A percentile compares a stretch with the other conserved stretches of the same genome.
phyloP scores from a whole-genome alignment of 2,888 invertebrate genomes.

The Lydus trimaculatus region DNA sequence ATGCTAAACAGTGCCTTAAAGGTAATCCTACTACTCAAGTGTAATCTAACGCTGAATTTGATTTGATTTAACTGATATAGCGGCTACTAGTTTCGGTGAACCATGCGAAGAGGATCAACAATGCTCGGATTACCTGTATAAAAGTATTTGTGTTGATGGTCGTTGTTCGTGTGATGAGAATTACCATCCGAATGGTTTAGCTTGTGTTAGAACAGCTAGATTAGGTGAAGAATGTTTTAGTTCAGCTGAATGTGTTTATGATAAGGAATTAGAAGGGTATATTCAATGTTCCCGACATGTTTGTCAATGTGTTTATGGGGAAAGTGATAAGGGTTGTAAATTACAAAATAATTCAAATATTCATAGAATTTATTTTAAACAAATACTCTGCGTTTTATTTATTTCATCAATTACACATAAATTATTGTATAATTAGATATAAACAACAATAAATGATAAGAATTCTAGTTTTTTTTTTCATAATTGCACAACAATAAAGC shows the following conservation, averaged over 20 bases:
- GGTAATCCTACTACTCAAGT: conserved; percentile 39
- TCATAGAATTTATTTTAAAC: background rate
- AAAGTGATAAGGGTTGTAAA: conserved; percentile 28
- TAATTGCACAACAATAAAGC: no score
- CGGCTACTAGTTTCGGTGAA: conserved; percentile 51
- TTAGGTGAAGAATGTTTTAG: conserved; percentile 47
- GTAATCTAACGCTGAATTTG: no score
- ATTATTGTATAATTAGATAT: background rate
- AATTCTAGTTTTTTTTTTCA: background rate
- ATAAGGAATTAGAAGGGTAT: conserved; percentile 33
- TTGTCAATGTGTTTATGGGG: conserved; percentile 51
- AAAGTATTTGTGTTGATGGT: conserved; percentile 42
- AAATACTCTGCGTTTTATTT: background rate
- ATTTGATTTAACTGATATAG: conserved; percentile 40
- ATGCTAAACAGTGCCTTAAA: conserved; percentile 50
- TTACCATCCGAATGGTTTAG: conserved; percentile 46
- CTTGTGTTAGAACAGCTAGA: conserved; percentile 44
- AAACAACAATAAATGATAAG: conserved; percentile 3
- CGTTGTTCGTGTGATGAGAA: conserved; percentile 48
- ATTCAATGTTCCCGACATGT: conserved; percentile 47
- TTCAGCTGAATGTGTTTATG: conserved; percentile 50
- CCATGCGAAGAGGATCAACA: conserved; percentile 52
- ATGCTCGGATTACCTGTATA: conserved; percentile 50
- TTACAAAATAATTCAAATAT: conserved; percentile 14
- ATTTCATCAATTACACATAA: background rate